Evolutionary conservation across 2,113 vertebrate genomes (phyloP).

Genomic region (Calyptommatus sinebrachiatus): DNA sequence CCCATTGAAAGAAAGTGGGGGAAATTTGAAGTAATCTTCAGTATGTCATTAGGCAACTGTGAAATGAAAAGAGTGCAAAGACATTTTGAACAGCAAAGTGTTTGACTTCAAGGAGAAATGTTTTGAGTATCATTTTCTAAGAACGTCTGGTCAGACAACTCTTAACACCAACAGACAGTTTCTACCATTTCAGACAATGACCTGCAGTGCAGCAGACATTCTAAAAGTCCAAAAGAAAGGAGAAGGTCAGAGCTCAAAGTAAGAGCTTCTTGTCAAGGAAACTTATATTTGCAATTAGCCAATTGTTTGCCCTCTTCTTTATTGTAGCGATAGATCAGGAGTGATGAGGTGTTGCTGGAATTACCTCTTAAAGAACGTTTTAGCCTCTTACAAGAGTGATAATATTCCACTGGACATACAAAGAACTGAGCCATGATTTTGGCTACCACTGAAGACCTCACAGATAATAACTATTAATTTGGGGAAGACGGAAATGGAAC

Average conservation of each 20-base stretch:
- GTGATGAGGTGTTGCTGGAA: background rate
- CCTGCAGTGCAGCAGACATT: background rate
- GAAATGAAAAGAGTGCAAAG: slow-evolving; percentile 2
- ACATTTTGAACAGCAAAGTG: background rate
- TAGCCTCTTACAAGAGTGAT: slow-evolving; percentile 30
- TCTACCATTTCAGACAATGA: background rate
- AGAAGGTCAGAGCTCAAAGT: background rate
- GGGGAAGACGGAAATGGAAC: no score
- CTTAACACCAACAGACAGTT: slow-evolving; percentile 9
- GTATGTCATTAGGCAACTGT: background rate
- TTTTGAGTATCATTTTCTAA: background rate
- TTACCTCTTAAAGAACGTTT: background rate
- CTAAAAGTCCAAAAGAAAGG: background rate
- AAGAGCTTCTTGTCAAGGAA: background rate
- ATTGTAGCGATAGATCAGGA: background rate
- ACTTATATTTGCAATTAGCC: slow-evolving; percentile 46
- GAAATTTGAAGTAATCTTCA: slow-evolving; percentile 23
- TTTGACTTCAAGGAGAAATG: background rate
- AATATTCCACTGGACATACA: slow-evolving; percentile 13
- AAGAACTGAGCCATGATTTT: slow-evolving; percentile 21
- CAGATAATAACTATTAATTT: background rate
- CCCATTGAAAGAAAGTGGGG: background rate
- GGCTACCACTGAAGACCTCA: background rate
- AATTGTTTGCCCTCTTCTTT: slow-evolving; percentile 32
- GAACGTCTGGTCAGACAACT: slow-evolving; percentile 23